Percentiles rank a stretch among this genome's conserved stretches.
Conservation (phyloP, 2,797 vertebrate genomes). For the Pogonophryne albipinna region DNA sequence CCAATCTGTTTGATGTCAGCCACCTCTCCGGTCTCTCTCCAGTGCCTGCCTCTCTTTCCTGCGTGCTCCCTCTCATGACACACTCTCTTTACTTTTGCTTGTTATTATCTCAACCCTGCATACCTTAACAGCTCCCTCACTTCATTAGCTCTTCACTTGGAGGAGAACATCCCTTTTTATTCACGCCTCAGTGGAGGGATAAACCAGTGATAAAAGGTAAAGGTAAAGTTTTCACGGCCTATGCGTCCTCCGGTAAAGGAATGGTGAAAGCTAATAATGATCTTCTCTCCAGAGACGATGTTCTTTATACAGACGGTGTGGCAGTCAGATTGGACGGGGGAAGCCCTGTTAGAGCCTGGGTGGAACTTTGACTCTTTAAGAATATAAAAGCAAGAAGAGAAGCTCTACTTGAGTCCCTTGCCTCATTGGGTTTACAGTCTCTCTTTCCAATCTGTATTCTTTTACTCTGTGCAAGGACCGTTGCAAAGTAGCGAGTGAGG, state of each 20-base stretch:
- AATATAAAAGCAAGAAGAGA: conserved; percentile 8
- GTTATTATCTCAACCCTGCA: conserved; percentile 52
- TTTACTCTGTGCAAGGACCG: conserved; percentile 18
- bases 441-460: conserved; percentile 25
- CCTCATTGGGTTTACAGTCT: conserved; percentile 44
- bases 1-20: conserved; percentile 69
- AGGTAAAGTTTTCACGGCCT: conserved; percentile 34
- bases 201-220: conserved; percentile 47
- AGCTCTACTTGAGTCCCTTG: conserved; percentile 36
- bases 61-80: not conserved
- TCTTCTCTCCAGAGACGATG: conserved; percentile 40
- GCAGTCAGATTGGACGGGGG: conserved; percentile 18
- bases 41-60: conserved; percentile 23
- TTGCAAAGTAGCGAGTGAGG: conserved; percentile 37
- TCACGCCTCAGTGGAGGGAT: conserved; percentile 47
- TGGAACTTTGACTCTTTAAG: conserved; percentile 37
- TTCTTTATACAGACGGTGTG: conserved; percentile 10
- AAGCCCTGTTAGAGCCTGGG: conserved; percentile 23
- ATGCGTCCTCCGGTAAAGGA: conserved; percentile 29
- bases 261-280: conserved; percentile 50
- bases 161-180: conserved; percentile 51
- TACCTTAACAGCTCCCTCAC: conserved; percentile 51
- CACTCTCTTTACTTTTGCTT: conserved; percentile 44
- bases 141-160: conserved; percentile 62
- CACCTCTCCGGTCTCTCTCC: conserved; percentile 46